Evolutionary conservation across 2,797 vertebrate genomes (phyloP), one percentile per base, ranked within the genome.

Genomic region (Carcharodon carcharias): DNA sequence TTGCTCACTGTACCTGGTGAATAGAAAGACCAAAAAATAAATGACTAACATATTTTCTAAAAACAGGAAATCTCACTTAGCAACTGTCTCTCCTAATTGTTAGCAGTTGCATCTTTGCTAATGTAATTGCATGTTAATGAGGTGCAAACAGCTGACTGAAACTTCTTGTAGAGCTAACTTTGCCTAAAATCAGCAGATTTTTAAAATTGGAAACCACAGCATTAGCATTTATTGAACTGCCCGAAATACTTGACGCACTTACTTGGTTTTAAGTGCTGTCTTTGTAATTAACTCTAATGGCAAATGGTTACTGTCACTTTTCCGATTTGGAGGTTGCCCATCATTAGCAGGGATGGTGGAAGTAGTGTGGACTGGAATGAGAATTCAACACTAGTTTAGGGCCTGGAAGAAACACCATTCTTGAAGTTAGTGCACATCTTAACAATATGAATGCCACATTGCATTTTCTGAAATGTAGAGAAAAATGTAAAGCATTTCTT

Each of bases 41-140:
- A 21, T 45, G 35, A 82, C 14, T n/a, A 40, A 82, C 14, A 82
- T 40, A 82, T 82, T 40, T 82, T 40, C 2, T 0, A 82, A 82
- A 45, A 82, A 80, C n/a, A 82, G 77, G n/a, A 82, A 82, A 82
- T 82, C n/a, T 82, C 77, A 82, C 77, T 82, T 82, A 14, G n/a
- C 77, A 45, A 82, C 77, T 80, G 31, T 12, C 8, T 40, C 77
- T 45, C 77, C 40, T 45, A 80, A 40, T 80, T 80, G 73, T 80
- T 40, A 80, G 73, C 73, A 80, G 73, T 80, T 80, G 73, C 35
- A 40, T 80, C 73, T 80, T 80, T 80, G 73, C 73, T 80, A n/a
- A 80, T 14, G 11, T 80, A 80, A 80, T 80, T 80, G 31, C 73
- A 80, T 40, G 35, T 80, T 80, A 80, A 80, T 80, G 73, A 80